These are phyloP conservation scores for Lerema accius DNA, from an alignment of 1,140 invertebrate species.

Conservation along the genomic window DNA sequence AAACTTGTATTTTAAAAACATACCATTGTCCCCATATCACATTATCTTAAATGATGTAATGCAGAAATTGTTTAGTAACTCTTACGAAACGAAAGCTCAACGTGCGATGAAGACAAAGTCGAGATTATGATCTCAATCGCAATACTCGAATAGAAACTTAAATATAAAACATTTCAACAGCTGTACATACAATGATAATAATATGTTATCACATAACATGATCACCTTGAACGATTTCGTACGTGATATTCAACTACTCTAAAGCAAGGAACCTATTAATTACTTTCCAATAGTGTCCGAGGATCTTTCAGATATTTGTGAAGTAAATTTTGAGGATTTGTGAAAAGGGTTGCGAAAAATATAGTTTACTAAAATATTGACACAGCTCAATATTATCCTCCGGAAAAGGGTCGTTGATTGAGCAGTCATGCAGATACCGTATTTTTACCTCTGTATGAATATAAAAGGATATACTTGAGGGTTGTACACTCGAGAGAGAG, in stretches of 20 bases:
- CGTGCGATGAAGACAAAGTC: slow-evolving; percentile 12
- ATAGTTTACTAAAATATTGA: no score
- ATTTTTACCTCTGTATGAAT: no score
- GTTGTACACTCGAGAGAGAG: no score
- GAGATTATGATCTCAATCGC: slow-evolving; percentile 25
- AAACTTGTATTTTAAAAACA: not conserved
- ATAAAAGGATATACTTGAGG: no score
- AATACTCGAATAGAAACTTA: slow-evolving; percentile 24
- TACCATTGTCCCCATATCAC: slow-evolving; percentile 5
- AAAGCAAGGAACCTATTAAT: no score
- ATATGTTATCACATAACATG: slow-evolving; percentile 1
- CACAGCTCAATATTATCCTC: no score
- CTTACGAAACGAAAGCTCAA: slow-evolving; percentile 16
- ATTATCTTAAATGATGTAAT: slow-evolving; percentile 11
- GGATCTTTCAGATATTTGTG: no score
- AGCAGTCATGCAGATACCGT: no score
- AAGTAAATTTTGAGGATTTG: not conserved
- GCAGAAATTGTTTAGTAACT: slow-evolving; percentile 19
- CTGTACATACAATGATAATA: slow-evolving; percentile 5
- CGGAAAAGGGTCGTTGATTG: no score
- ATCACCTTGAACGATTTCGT: slow-evolving; percentile 9
- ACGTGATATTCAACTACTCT: not conserved
- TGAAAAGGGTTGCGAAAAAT: no score
- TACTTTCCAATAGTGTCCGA: no score
- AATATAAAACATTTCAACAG: slow-evolving; percentile 28